These are phyloP conservation scores for Atractosteus spatula DNA, from an alignment of 2,113 vertebrate species.

Conservation along the genomic window DNA sequence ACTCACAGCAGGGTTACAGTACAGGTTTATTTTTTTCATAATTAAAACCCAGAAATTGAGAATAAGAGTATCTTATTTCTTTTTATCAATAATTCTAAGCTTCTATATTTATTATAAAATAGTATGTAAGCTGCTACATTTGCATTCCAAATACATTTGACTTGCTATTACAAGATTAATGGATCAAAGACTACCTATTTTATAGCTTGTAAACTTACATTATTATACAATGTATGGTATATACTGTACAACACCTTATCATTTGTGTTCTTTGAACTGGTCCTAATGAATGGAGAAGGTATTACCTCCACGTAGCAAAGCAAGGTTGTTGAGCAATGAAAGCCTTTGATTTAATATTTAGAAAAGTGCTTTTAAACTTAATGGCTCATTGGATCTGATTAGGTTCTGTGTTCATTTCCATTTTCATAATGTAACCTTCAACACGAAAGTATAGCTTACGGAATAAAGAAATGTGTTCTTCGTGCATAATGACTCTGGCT, in stretches of 20 bases:
- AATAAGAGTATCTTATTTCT: too few relatives aligned
- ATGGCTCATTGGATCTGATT: constrained; percentile 14
- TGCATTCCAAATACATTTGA: too few relatives aligned
- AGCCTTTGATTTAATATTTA: constrained; percentile 22
- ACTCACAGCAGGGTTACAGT: too few relatives aligned
- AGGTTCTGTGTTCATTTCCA: not conserved
- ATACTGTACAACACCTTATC: not conserved
- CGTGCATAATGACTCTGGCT: constrained; percentile 1
- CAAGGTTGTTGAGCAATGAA: not conserved
- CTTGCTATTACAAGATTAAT: not conserved
- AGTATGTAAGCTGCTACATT: too few relatives aligned
- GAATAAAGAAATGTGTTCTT: not conserved
- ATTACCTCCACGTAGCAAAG: constrained; percentile 4
- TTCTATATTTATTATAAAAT: too few relatives aligned
- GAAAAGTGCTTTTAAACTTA: constrained; percentile 3
- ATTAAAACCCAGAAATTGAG: too few relatives aligned
- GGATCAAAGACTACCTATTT: constrained; percentile 12
- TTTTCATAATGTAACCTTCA: constrained; percentile 4
- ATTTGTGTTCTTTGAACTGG: constrained; percentile 9
- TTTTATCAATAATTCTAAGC: too few relatives aligned
- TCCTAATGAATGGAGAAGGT: constrained; percentile 12
- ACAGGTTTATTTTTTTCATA: too few relatives aligned
- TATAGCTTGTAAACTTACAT: not conserved
- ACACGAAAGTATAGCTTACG: constrained; percentile 7
- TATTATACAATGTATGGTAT: not conserved